Base-by-base conservation (phyloP, 2,113 vertebrate species). In the Hiodon alosoides region DNA sequence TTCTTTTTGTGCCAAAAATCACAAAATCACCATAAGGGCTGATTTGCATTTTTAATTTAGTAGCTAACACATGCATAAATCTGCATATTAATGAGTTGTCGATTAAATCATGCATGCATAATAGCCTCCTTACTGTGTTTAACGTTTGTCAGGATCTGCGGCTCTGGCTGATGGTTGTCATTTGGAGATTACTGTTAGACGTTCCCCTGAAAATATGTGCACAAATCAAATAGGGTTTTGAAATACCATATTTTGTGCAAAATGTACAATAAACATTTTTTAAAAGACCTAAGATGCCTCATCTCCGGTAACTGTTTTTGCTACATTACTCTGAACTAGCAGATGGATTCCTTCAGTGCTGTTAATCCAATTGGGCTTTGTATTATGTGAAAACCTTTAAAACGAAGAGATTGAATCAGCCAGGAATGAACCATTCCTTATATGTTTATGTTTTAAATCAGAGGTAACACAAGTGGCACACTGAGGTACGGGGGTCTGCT, bases 21-120 rank as follows among this genome's bases (percentile, higher is more conserved):
- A 92, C 92, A 95, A 93, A 94, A 94, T 95, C 96, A 98, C 94
- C 95, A 98, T 94, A 98, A 97, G 96, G 96, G 92, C 96, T 98
- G 93, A 94, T 98, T 98, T 98, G 95, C 96, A 98, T 98, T 98
- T 98, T 98, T 97, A 98, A 98, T 98, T 98, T 96, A 97, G 95
- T 95, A 96, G 96, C 96, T 96, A 98, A 96, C 96, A 98, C 94
- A 95, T 98, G 96, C 95, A 98, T 98, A 98, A 90, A 98, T 98
- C 97, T 98, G 95, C 96, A 98, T 98, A 97, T 98, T 98, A 97
- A 97, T 98, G 92, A 98, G 96, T 94, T 95, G 95, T 94, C 95
- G 96, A 98, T 98, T 95, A 97, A 98, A 96, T 98, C 96, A 97
- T 95, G 96, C 96, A 98, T 98, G 95, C 95, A 96, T 98, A 98